A percentile compares a stretch with the other conserved stretches of the same genome.
Evolutionary conservation across 2,113 vertebrate species (phyloP).

Genomic region (Orthochromis indermauri): DNA sequence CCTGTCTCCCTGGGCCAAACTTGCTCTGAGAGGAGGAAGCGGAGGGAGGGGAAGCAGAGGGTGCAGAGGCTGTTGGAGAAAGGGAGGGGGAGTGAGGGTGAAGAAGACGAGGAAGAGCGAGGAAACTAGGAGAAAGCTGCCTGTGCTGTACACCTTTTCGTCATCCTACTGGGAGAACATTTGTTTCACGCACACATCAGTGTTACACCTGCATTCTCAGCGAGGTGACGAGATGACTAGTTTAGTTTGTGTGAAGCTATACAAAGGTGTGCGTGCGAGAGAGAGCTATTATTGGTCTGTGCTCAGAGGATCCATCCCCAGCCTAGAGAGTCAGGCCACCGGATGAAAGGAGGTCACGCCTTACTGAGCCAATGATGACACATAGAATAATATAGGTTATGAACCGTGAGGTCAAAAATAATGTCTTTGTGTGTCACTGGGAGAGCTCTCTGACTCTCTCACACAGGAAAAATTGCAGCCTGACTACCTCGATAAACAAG

Average conservation of each 20-base stretch:
- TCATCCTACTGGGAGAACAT: neutral
- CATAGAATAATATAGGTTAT: conserved; percentile 6
- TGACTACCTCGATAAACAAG: conserved; percentile 56
- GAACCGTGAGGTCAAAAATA: neutral
- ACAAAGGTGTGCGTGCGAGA: neutral
- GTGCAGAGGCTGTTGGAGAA: neutral
- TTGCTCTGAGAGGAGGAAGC: conserved; percentile 53
- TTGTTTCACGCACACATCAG: neutral
- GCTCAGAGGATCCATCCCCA: conserved; percentile 5
- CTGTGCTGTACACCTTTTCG: neutral
- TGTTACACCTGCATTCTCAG: neutral
- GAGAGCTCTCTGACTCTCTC: conserved; percentile 9
- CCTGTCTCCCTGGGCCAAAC: conserved; percentile 75
- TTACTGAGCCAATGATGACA: neutral
- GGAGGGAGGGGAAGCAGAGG: conserved; percentile 22
- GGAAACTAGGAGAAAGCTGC: neutral
- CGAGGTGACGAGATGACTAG: neutral
- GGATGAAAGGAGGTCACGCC: conserved; percentile 26
- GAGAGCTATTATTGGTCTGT: conserved; percentile 29
- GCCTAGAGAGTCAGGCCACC: conserved; percentile 18
- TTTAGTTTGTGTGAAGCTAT: neutral
- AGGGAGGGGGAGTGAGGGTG: neutral
- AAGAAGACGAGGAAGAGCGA: neutral
- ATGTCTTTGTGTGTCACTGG: conserved; percentile 17
- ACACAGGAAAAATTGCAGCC: conserved; percentile 35